Evolutionary conservation across 2,113 vertebrate species (phyloP).

Genomic region (Salvator merianae): DNA sequence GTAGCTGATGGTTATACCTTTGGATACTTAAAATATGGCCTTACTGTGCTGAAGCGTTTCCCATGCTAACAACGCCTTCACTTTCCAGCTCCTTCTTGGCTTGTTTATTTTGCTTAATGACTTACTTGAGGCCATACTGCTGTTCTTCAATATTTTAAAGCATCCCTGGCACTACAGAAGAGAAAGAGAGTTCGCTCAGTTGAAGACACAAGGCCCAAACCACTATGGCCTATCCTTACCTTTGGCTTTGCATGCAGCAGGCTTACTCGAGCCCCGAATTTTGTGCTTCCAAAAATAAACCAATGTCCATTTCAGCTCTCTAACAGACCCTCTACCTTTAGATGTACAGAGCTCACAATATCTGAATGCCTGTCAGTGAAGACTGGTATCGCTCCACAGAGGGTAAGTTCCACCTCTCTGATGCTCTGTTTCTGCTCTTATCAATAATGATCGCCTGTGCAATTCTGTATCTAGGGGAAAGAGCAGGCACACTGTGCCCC

Average conservation of each 20-base stretch:
- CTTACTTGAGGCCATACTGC: neutral
- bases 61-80: slow-evolving; percentile 48
- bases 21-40: slow-evolving; percentile 64
- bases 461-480: too few species aligned
- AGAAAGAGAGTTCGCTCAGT: neutral
- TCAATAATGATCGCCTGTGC: too few species aligned
- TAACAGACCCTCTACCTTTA: too few species aligned
- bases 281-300: neutral
- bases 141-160: neutral
- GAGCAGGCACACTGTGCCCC: too few species aligned
- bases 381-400: too few species aligned
- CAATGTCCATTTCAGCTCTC: neutral
- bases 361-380: too few species aligned
- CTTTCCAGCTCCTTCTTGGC: slow-evolving; percentile 36
- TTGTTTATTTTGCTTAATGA: slow-evolving; percentile 29
- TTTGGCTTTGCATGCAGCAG: neutral
- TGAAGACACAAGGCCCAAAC: neutral
- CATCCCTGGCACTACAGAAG: neutral
- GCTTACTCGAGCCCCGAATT: too few species aligned
- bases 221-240: neutral
- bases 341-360: too few species aligned
- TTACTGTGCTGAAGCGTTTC: slow-evolving; percentile 29
- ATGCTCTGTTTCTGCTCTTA: too few species aligned
- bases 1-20: slow-evolving; percentile 59
- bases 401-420: too few species aligned